Percentiles rank a stretch among this genome's conserved stretches.
Evolutionary conservation across 2,888 invertebrate species (phyloP).

Genomic region (Amphimallon solstitiale): DNA sequence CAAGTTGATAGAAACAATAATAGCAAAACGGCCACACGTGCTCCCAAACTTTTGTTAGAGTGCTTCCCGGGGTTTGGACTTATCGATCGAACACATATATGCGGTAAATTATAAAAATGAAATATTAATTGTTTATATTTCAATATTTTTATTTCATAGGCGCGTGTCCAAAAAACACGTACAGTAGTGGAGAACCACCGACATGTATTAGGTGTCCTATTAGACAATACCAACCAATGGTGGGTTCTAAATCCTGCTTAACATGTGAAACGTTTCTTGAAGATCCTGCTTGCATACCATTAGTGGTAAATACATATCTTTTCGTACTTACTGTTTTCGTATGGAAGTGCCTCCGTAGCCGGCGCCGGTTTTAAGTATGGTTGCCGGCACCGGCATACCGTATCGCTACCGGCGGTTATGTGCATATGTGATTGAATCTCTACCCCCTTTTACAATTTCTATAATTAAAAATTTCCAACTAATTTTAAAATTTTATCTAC

Average conservation of each 20-base stretch:
- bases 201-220: slow-evolving; percentile 58
- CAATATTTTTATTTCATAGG: slow-evolving; percentile 47
- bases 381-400: too few relatives aligned
- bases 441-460: too few relatives aligned
- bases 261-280: slow-evolving; percentile 58
- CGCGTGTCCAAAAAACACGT: slow-evolving; percentile 59
- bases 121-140: background rate
- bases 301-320: slow-evolving; percentile 49
- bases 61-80: slow-evolving; percentile 61
- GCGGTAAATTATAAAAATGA: slow-evolving; percentile 52
- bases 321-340: background rate
- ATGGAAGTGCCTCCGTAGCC: too few relatives aligned
- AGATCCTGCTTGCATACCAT: slow-evolving; percentile 56
- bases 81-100: slow-evolving; percentile 55
- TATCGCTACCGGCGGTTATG: too few relatives aligned
- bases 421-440: too few relatives aligned
- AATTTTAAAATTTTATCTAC: too few relatives aligned
- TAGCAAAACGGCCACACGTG: slow-evolving; percentile 45
- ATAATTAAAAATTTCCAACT: too few relatives aligned
- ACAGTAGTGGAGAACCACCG: slow-evolving; percentile 56
- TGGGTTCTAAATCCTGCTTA: slow-evolving; percentile 58
- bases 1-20: slow-evolving; percentile 24
- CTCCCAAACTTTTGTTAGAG: slow-evolving; percentile 55
- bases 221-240: slow-evolving; percentile 59
- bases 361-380: too few relatives aligned